phyloP scores from a whole-genome alignment of 1,140 invertebrate species.

The Atta colombica region DNA sequence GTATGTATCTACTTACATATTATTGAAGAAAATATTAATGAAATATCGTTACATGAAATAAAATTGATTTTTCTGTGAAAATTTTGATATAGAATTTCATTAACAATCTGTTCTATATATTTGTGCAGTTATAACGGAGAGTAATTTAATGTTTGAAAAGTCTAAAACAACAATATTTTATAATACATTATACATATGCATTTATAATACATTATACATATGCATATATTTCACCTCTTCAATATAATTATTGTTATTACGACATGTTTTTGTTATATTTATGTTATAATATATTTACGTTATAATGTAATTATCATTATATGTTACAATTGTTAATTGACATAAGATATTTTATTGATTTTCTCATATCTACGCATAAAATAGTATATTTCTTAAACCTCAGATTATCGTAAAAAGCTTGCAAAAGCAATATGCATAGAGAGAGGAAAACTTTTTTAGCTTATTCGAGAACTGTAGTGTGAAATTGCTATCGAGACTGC shows the following conservation, averaged over 20 bases:
- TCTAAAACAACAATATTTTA: neutral
- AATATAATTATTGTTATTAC: neutral
- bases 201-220: neutral
- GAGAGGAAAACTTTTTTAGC: constrained; percentile 35
- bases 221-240: neutral
- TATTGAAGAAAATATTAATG: neutral
- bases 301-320: neutral
- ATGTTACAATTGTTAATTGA: neutral
- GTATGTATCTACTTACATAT: neutral
- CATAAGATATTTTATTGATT: neutral
- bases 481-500: constrained; percentile 28
- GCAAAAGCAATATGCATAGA: constrained; percentile 4
- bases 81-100: neutral
- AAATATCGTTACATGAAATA: too few species aligned
- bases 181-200: neutral
- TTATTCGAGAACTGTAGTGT: constrained; percentile 21
- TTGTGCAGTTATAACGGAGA: neutral
- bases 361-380: neutral
- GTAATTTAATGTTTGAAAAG: neutral
- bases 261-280: neutral
- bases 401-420: neutral
- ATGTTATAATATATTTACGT: neutral
- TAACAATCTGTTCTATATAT: neutral
- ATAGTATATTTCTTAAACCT: neutral
- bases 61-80: neutral